phyloP scores from a whole-genome alignment of 2,888 invertebrate species.

The Chymomyza fuscimana region DNA sequence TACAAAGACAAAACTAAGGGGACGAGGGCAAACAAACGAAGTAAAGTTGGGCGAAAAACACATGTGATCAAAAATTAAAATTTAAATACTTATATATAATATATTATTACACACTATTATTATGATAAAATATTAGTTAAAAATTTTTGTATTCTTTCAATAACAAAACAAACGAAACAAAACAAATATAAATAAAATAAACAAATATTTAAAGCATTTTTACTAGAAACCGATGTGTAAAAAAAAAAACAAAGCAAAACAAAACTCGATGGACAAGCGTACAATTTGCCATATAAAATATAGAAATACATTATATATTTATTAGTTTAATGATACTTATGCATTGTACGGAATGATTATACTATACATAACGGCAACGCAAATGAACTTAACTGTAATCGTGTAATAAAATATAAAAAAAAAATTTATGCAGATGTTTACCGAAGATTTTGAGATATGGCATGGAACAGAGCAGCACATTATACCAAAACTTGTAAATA shows the following conservation, averaged over 20 bases:
- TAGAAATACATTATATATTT: conserved; percentile 18
- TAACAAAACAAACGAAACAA: conserved; percentile 21
- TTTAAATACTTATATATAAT: conserved; percentile 50
- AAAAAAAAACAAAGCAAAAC: conserved; percentile 8
- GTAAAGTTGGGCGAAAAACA: conserved; percentile 44
- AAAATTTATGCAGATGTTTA: conserved; percentile 1
- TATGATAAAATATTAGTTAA: conserved; percentile 31
- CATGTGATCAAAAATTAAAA: conserved; percentile 70
- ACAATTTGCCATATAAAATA: conserved; percentile 35
- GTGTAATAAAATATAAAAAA: conserved; percentile 38
- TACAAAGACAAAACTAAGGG: not conserved
- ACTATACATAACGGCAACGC: conserved; percentile 16
- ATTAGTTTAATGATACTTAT: conserved; percentile 37
- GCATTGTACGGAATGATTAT: conserved; percentile 19
- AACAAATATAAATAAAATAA: conserved; percentile 22
- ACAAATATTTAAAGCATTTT: not conserved
- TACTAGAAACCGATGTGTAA: conserved; percentile 26
- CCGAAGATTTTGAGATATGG: conserved; percentile 2
- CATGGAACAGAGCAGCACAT: conserved; percentile 15
- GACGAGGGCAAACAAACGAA: conserved; percentile 37
- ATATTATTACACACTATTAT: conserved; percentile 37
- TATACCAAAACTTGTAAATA: conserved; percentile 49
- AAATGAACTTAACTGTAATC: conserved; percentile 46
- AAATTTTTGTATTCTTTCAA: conserved; percentile 26
- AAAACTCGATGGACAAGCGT: conserved; percentile 14